Conservation (phyloP, 2,888 invertebrate genomes). For the Cantharis rufa region DNA sequence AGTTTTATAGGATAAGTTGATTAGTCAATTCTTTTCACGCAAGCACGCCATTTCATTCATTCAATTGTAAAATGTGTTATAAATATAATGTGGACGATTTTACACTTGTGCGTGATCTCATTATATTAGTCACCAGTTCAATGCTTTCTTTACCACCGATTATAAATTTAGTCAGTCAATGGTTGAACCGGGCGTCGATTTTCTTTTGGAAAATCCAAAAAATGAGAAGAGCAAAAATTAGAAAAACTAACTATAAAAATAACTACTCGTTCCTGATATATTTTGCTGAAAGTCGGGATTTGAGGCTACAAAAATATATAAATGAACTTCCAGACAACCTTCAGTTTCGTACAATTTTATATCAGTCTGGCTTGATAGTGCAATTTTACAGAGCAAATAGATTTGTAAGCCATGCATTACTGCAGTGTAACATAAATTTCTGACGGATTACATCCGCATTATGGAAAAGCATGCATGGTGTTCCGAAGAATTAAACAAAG, state of each 20-base stretch:
- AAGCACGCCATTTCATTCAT: slow-evolving; percentile 15
- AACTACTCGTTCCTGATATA: not conserved
- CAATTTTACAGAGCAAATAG: not conserved
- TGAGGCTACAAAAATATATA: not conserved
- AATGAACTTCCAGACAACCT: not conserved
- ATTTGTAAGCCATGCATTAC: not conserved
- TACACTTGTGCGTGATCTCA: slow-evolving; percentile 13
- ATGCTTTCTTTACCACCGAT: not conserved
- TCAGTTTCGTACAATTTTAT: not conserved
- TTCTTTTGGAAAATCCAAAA: not conserved
- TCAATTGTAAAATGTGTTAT: slow-evolving; percentile 10
- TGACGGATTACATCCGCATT: not conserved
- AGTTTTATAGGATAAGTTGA: not conserved
- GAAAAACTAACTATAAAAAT: not conserved
- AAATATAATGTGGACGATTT: slow-evolving; percentile 12
- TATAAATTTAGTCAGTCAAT: not conserved
- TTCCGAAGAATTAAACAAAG: not conserved
- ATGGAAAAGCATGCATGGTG: not conserved
- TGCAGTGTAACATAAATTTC: not conserved
- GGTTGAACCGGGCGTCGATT: not conserved
- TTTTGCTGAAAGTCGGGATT: not conserved
- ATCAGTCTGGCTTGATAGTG: not conserved
- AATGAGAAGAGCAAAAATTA: not conserved
- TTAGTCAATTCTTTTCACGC: slow-evolving; percentile 6
- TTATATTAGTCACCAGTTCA: slow-evolving; percentile 2